These are phyloP conservation scores for Trichacis sp. DNA, from an alignment of 2,888 invertebrate species.

Conservation along the genomic window DNA sequence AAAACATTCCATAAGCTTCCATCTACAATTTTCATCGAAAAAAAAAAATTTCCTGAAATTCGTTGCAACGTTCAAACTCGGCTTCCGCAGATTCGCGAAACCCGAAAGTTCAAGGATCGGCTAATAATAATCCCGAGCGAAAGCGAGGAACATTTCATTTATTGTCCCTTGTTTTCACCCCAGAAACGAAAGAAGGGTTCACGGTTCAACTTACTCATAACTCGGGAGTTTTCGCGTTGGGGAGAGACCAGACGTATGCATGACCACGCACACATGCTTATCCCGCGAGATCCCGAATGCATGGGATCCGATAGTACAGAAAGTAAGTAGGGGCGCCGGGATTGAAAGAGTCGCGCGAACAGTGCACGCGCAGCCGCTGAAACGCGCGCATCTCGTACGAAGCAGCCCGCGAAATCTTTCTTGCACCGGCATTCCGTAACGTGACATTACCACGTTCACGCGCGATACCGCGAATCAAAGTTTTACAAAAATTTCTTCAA, in stretches of 20 bases:
- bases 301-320: conserved; percentile 5
- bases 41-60: too few relatives aligned
- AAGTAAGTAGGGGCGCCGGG: conserved; percentile 1
- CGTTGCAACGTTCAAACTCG: too few relatives aligned
- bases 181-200: not conserved
- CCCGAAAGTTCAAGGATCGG: too few relatives aligned
- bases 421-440: conserved; percentile 56
- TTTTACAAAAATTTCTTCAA: too few relatives aligned
- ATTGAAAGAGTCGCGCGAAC: conserved; percentile 46
- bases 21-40: too few relatives aligned
- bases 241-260: conserved; percentile 4
- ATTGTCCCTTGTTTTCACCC: not conserved
- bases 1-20: too few relatives aligned
- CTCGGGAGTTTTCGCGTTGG: not conserved
- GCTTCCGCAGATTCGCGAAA: too few relatives aligned
- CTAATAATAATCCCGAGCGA: not conserved
- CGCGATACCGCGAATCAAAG: conserved; percentile 7
- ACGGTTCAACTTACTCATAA: conserved; percentile 1
- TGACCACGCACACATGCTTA: conserved; percentile 9
- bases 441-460: conserved; percentile 48
- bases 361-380: conserved; percentile 57
- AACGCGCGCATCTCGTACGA: conserved; percentile 34
- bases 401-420: conserved; percentile 57
- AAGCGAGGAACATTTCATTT: conserved; percentile 4
- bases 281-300: conserved; percentile 10